Conservation (phyloP, 2,888 invertebrate species). For the Eupithecia subumbrata region DNA sequence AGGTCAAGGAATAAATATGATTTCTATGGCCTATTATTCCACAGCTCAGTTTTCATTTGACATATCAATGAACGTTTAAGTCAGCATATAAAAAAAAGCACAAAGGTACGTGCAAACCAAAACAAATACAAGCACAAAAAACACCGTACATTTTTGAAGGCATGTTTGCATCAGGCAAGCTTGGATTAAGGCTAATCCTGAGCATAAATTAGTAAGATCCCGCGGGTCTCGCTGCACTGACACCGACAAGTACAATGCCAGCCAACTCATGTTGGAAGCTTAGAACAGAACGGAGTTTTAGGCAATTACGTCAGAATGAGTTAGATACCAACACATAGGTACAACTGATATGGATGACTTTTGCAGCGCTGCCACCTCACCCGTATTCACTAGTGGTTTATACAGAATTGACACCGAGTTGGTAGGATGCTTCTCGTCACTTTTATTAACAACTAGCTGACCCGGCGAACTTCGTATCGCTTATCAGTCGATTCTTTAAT, state of each 20-base stretch:
- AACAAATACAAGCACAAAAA: slow-evolving; percentile 16
- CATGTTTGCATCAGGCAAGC: slow-evolving; percentile 27
- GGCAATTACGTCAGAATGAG: neutral
- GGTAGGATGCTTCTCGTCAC: too few species aligned
- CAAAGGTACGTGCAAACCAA: neutral
- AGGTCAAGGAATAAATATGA: too few species aligned
- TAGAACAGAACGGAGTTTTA: neutral
- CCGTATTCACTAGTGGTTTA: too few species aligned
- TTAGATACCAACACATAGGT: neutral
- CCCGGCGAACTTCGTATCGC: too few species aligned
- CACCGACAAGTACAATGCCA: slow-evolving; percentile 39
- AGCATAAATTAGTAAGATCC: slow-evolving; percentile 60
- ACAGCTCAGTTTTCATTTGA: neutral
- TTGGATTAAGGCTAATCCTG: slow-evolving; percentile 53
- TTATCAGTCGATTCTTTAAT: too few species aligned
- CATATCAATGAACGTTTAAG: neutral
- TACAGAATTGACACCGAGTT: too few species aligned
- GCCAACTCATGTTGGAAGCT: neutral
- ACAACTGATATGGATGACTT: neutral
- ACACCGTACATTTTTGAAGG: slow-evolving; percentile 21
- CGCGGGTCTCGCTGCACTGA: slow-evolving; percentile 33
- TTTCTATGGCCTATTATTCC: too few species aligned
- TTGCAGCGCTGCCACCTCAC: neutral
- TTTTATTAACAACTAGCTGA: too few species aligned
- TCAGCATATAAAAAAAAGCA: neutral